Conservation (phyloP, 2,888 invertebrate genomes). For the Dryococelus australis region DNA sequence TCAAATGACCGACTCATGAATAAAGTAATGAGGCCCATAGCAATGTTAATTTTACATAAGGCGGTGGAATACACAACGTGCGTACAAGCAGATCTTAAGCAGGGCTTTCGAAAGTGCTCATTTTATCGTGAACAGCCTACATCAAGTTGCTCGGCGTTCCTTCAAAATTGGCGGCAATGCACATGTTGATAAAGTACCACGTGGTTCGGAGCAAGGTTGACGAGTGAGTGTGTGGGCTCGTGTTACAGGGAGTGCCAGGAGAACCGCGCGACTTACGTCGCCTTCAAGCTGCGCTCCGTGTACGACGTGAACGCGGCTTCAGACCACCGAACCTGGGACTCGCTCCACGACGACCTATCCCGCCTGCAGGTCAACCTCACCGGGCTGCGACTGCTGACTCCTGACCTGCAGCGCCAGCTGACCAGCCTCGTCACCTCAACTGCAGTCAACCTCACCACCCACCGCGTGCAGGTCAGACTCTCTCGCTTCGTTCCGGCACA, state of each 20-base stretch:
- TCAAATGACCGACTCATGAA: too few species aligned
- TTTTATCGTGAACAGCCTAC: too few species aligned
- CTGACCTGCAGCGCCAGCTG: conserved; percentile 58
- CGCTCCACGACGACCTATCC: conserved; percentile 54
- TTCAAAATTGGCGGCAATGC: too few species aligned
- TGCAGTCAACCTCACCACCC: conserved; percentile 68
- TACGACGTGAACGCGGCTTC: conserved; percentile 73
- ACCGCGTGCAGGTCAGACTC: conserved; percentile 55
- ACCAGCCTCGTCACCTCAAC: conserved; percentile 66
- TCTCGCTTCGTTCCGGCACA: neutral
- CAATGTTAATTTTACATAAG: too few species aligned
- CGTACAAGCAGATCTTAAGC: too few species aligned
- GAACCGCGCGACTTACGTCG: conserved; percentile 75
- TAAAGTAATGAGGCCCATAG: too few species aligned
- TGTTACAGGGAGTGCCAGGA: conserved; percentile 72
- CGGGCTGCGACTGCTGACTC: conserved; percentile 59
- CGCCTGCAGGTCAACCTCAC: conserved; percentile 65
- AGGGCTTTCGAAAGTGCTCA: too few species aligned
- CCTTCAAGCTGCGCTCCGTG: conserved; percentile 74
- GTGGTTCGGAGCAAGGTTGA: too few species aligned
- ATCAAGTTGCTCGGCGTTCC: too few species aligned
- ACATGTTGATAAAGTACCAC: too few species aligned
- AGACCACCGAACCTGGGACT: conserved; percentile 70
- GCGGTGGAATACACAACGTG: too few species aligned
- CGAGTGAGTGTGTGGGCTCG: neutral